Conservation (phyloP, 2,113 vertebrate genomes). For the Odocoileus virginianus region DNA sequence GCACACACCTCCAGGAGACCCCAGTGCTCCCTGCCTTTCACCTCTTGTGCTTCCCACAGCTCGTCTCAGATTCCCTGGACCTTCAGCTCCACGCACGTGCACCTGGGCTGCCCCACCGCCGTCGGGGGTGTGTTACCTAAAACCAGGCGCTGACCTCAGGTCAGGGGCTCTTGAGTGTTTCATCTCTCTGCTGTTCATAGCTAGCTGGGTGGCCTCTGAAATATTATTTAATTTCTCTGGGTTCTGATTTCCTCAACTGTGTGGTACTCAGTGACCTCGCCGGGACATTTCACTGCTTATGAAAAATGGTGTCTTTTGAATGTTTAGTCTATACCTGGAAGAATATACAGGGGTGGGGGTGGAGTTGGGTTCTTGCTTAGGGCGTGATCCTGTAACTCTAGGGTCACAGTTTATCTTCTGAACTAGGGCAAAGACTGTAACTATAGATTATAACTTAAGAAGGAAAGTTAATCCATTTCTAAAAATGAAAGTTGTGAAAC, state of each 20-base stretch:
- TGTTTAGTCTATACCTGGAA: neutral
- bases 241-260: constrained; percentile 14
- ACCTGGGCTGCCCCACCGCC: fast-evolving
- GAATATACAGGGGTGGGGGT: neutral
- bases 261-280: neutral
- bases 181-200: neutral
- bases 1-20: fast-evolving
- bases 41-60: neutral
- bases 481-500: neutral
- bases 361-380: neutral
- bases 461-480: neutral
- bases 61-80: fast-evolving
- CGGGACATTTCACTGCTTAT: neutral
- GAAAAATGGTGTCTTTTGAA: neutral
- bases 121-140: neutral
- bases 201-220: constrained; percentile 50
- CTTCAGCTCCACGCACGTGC: neutral
- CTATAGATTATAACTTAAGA: neutral
- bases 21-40: fast-evolving
- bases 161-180: neutral
- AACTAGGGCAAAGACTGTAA: neutral
- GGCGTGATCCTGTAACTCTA: neutral
- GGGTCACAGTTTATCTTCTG: neutral
- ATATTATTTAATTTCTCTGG: constrained; percentile 36
- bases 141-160: constrained; percentile 2